Evolutionary conservation across 2,888 invertebrate species (phyloP), one percentile per base, ranked within the genome.

Genomic region (Andricus quercusramuli): DNA sequence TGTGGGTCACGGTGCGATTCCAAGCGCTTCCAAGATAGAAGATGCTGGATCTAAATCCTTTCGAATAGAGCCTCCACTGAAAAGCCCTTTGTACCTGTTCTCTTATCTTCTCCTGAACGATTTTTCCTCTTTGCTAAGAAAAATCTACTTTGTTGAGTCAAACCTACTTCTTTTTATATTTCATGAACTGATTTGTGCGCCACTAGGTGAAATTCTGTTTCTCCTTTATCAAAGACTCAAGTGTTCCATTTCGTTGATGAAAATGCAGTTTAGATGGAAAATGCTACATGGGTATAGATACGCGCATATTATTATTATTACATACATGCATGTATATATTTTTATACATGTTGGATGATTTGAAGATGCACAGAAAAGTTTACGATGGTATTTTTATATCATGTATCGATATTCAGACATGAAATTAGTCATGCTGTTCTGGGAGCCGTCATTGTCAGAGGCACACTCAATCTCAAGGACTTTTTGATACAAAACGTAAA

Each of bases 111-210:
- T 51, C 20, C 70, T 51, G 47, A 70, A 51, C 51, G 70, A 70
- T 51, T 70, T 70, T 70, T 70, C 70, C 70, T 70, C 70, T 70
- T 70, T 70, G 29, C 70, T 51, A 70, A 70, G 70, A 70, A 70
- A 70, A 70, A 70, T 70, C 70, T 70, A 70, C 51, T 70, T 70
- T 51, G 29, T 70, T 70, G 51, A 70, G 67, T 70, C 29, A 70
- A 70, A 70, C 70, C 29, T 51, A 51, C 70, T 51, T 70, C 68
- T 68, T 70, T 4, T 51, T 70, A 25, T 70, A 70, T 70, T 70
- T 25, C 47, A 70, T 70, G 29, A 70, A 70, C 51, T 70, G 51
- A 70, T 51, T 70, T 70, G 25, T 70, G 17, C 47, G 20, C 17
- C 20, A 44, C 51, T 51, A 70, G 47, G 20, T 51, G 29, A 51